phyloP scores from a whole-genome alignment of 1,140 invertebrate species.

The Ericerus pela region DNA sequence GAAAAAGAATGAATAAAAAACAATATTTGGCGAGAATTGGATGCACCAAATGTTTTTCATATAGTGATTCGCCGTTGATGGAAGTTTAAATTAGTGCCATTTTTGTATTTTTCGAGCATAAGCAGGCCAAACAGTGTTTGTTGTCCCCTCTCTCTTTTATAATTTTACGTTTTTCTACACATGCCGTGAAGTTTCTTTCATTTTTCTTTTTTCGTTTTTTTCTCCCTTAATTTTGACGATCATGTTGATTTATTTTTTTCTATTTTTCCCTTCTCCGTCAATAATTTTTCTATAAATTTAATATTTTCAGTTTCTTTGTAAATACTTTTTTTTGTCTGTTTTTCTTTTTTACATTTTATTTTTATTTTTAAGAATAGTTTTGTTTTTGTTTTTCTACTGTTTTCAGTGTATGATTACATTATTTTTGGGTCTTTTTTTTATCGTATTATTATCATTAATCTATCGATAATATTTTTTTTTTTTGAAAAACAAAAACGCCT shows the following conservation, averaged over 20 bases:
- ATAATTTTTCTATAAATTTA: slow-evolving; percentile 6
- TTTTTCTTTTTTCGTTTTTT: slow-evolving; percentile 1
- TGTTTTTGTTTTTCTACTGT: slow-evolving; percentile 1
- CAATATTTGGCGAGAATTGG: no score
- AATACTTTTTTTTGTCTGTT: not conserved
- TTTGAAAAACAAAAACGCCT: not conserved
- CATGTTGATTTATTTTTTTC: no score
- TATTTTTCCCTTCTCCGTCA: no score
- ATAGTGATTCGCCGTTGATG: not conserved
- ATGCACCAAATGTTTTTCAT: no score
- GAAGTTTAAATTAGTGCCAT: slow-evolving; percentile 4
- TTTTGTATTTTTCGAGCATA: no score
- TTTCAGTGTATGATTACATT: not conserved
- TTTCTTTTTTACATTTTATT: slow-evolving; percentile 5
- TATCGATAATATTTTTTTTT: no score
- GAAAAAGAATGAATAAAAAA: no score
- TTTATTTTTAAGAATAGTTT: slow-evolving; percentile 5
- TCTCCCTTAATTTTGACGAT: slow-evolving; percentile 2
- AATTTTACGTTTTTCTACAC: no score
- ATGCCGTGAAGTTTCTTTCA: not conserved
- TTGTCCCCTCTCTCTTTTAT: no score
- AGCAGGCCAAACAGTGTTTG: no score
- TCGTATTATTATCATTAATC: not conserved
- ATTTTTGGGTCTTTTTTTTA: slow-evolving; percentile 4
- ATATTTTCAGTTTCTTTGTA: not conserved